phyloP scores from a whole-genome alignment of 2,888 invertebrate genomes.

The Drosophila hamatofila region DNA sequence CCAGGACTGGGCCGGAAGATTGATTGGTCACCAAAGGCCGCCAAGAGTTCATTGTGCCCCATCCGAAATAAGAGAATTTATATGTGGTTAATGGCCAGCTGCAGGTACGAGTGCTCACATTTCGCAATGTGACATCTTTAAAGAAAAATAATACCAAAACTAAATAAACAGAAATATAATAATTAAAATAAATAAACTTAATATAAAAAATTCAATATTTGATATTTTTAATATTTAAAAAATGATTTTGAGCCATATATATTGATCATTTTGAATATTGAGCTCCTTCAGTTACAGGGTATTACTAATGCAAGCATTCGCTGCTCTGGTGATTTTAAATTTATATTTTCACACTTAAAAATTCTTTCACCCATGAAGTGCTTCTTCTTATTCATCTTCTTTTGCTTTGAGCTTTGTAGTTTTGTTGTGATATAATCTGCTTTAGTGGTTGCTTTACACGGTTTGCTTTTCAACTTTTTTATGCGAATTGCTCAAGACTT shows the following conservation, averaged over 20 bases:
- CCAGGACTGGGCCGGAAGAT: constrained; percentile 41
- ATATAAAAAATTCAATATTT: too few relatives aligned
- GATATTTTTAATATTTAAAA: too few relatives aligned
- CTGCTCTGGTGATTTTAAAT: not conserved
- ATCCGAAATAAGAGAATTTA: constrained; percentile 47
- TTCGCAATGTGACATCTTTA: not conserved
- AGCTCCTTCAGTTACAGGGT: not conserved
- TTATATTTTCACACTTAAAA: not conserved
- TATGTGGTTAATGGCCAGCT: constrained; percentile 10
- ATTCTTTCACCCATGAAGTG: not conserved
- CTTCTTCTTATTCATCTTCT: not conserved
- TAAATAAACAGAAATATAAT: not conserved
- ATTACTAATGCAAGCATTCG: not conserved
- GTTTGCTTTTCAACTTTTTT: constrained; percentile 8
- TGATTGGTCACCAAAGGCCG: constrained; percentile 59
- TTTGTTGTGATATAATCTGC: constrained; percentile 14
- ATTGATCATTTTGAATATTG: not conserved
- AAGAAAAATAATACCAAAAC: not conserved
- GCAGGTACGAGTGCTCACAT: not conserved
- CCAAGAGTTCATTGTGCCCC: constrained; percentile 17
- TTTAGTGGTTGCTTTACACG: constrained; percentile 9
- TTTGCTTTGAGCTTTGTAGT: not conserved
- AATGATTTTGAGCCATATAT: too few relatives aligned
- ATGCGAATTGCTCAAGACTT: constrained; percentile 23
- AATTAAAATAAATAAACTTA: too few relatives aligned